Conservation (phyloP, 2,888 invertebrate genomes). For the Tolmerus cingulatus region DNA sequence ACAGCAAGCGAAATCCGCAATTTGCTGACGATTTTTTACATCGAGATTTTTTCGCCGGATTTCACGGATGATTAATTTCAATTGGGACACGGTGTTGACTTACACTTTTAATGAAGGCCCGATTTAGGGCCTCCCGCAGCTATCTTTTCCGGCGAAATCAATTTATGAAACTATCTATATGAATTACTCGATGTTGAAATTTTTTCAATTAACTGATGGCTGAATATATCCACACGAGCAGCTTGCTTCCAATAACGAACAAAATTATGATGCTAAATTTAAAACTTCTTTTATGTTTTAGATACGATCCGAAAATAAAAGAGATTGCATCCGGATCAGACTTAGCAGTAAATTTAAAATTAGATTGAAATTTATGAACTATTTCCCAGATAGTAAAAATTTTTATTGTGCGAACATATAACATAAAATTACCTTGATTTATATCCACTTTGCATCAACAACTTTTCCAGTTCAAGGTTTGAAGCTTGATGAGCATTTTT, state of each 20-base stretch:
- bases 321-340: no score
- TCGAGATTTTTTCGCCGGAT: background rate
- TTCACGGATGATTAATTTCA: constrained; percentile 24
- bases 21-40: constrained; percentile 11
- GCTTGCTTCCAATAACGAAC: background rate
- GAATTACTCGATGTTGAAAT: background rate
- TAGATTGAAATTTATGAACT: no score
- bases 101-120: background rate
- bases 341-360: no score
- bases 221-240: background rate
- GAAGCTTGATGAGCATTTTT: no score
- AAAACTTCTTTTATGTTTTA: background rate
- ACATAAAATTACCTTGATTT: no score
- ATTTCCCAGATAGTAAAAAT: no score
- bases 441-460: no score
- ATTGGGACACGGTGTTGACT: constrained; percentile 29
- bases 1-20: background rate
- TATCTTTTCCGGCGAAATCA: background rate
- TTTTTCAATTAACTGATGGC: background rate
- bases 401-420: no score
- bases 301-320: background rate
- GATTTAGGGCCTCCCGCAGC: background rate
- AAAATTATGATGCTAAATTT: no score
- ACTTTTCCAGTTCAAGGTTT: no score
- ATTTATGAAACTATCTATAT: background rate